Base-by-base conservation (phyloP, 1,140 invertebrate species). In the Megalonaias nervosa region DNA sequence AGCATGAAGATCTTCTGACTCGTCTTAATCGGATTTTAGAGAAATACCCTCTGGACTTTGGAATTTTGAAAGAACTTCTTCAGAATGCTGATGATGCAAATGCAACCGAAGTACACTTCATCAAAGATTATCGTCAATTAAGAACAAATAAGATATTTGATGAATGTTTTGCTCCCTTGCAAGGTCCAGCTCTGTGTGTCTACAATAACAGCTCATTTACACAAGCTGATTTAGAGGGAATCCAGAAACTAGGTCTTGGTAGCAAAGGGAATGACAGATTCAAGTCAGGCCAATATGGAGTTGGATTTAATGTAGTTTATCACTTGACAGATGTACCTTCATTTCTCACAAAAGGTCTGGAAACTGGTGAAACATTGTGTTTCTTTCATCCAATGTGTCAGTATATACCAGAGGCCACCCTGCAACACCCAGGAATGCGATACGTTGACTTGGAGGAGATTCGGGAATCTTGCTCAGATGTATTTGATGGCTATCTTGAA, bases 31-130 rank as follows among this genome's bases (percentile, higher is more conserved):
- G n/a, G n/a, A n/a, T n/a, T n/a, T n/a, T n/a, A n/a, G n/a, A n/a
- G n/a, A n/a, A n/a, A n/a, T n/a, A n/a, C n/a, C n/a, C n/a, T n/a
- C n/a, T n/a, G n/a, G n/a, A n/a, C n/a, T n/a, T n/a, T n/a, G n/a
- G n/a, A n/a, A n/a, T n/a, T n/a, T n/a, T n/a, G n/a, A 88, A 89
- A 78, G 88, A 89, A 77, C 76, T 89, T 16, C 59, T 89, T 0
- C 88, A 89, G 70, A 89, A 97, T 84, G 87, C 89, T 56, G 89
- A 90, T 82, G 89, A 90, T 83, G 88, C 88, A 19, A 78, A 80
- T n/a, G 89, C 89, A 17, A 88, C 83, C n/a, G 87, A 88, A 76
- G 71, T 89, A 11, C 79, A 84, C 38, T 89, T 90, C 71, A 82
- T 90, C 17, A 81, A 82, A 68, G 89, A 90, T 74, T 84, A 78